phyloP scores from a whole-genome alignment of 2,113 vertebrate genomes.

The Cichladusa arquata region DNA sequence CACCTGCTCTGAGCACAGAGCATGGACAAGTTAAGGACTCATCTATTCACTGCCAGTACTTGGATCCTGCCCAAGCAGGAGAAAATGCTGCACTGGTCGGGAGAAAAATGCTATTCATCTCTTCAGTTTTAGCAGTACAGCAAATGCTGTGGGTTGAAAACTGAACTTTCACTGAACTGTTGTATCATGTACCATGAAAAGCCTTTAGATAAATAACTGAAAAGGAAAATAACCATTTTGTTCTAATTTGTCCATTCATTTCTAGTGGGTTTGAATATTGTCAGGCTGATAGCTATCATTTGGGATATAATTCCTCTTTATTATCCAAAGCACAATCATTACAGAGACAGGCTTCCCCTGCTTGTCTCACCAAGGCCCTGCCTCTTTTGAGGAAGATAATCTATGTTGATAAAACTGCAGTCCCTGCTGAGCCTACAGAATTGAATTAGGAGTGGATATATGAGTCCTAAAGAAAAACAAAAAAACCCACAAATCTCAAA shows the following conservation, averaged over 20 bases:
- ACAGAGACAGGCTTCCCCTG: conserved; percentile 32
- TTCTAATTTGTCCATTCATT: conserved; percentile 39
- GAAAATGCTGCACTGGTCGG: background rate
- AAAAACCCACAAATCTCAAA: background rate
- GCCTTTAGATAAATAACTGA: background rate
- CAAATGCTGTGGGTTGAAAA: background rate
- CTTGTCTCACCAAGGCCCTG: conserved; percentile 32
- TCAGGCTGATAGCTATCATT: conserved; percentile 41
- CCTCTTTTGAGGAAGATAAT: conserved; percentile 46
- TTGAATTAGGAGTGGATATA: conserved; percentile 8
- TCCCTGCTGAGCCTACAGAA: background rate
- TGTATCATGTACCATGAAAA: background rate
- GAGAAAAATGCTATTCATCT: background rate
- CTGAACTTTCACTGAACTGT: background rate
- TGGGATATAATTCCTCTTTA: conserved; percentile 22
- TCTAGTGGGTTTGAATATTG: conserved; percentile 14
- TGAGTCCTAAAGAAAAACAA: background rate
- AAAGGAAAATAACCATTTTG: conserved; percentile 1
- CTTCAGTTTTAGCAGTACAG: background rate
- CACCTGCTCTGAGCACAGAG: background rate
- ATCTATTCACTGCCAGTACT: background rate
- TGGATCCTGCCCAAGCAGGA: background rate
- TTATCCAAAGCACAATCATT: conserved; percentile 41
- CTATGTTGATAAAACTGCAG: conserved; percentile 33
- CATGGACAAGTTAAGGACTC: background rate